Percentiles rank a stretch among this genome's conserved stretches.
Conservation (phyloP, 1,140 invertebrate genomes). For the Teleogryllus occipitalis region DNA sequence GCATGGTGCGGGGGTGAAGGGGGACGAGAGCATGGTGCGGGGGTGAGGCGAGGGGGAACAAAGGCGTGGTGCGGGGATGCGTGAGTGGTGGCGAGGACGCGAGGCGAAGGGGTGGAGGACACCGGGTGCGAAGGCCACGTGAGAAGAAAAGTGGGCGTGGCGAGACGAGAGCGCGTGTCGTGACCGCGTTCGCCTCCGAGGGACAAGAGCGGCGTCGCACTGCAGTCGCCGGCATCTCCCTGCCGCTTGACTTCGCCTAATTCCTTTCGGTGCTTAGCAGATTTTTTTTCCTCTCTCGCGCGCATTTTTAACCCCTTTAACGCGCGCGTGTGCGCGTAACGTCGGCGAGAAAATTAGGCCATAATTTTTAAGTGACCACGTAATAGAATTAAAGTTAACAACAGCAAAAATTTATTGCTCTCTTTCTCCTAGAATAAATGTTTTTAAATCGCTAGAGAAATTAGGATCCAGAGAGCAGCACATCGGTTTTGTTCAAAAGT, state of each 20-base stretch:
- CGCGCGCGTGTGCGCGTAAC: background rate
- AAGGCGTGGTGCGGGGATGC: no score
- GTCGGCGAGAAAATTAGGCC: background rate
- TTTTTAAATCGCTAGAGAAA: background rate
- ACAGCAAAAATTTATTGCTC: background rate
- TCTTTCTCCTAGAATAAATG: background rate
- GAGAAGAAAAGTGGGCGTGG: no score
- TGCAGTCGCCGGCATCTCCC: background rate
- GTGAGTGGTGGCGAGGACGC: no score
- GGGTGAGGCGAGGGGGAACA: no score
- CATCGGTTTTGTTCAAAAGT: background rate
- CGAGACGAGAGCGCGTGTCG: no score
- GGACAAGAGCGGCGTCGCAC: no score
- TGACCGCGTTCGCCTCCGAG: no score
- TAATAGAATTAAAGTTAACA: slow-evolving; percentile 6
- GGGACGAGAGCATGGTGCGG: no score
- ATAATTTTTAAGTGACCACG: background rate
- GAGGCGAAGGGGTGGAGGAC: no score
- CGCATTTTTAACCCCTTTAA: background rate
- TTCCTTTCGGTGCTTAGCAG: background rate
- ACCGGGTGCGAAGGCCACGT: no score
- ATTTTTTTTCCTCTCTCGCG: background rate
- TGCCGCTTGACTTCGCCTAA: background rate
- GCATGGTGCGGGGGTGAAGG: no score
- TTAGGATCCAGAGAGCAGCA: background rate